Percentiles rank a stretch among this genome's conserved stretches.
These are phyloP conservation scores for Pongo abelii DNA, from an alignment of 2,113 vertebrate species.

Conservation along the genomic window DNA sequence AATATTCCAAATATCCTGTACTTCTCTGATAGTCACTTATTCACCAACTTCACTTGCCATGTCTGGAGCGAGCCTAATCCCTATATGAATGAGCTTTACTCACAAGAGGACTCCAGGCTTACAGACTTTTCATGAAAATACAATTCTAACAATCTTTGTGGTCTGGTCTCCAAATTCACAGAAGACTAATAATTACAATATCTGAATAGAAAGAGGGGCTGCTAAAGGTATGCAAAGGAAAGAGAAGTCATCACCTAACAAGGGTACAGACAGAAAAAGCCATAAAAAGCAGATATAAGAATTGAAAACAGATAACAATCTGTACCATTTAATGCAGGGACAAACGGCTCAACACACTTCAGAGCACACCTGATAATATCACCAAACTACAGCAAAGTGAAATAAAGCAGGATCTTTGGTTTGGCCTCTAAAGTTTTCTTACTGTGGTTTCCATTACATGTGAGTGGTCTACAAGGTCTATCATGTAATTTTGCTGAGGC, in stretches of 20 bases:
- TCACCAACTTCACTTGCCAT: background rate
- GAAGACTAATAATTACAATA: constrained; percentile 2
- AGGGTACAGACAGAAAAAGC: background rate
- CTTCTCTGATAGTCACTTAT: background rate
- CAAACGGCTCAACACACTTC: background rate
- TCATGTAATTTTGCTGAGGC: background rate
- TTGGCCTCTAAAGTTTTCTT: background rate
- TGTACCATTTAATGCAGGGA: background rate
- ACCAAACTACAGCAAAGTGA: background rate
- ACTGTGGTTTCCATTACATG: background rate
- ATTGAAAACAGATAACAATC: background rate
- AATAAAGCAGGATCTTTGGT: background rate
- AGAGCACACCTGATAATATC: background rate
- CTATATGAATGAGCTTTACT: background rate
- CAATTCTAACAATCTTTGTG: background rate
- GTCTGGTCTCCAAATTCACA: background rate
- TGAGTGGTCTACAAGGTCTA: background rate
- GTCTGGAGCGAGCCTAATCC: background rate
- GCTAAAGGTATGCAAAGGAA: constrained; percentile 25
- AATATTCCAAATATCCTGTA: background rate
- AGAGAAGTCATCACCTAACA: background rate
- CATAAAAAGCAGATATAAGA: background rate
- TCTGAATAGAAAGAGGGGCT: background rate
- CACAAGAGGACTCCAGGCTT: background rate
- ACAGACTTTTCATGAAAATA: constrained; percentile 18